Evolutionary conservation across 2,888 invertebrate genomes (phyloP).

Genomic region (Drosophila tanythrix): DNA sequence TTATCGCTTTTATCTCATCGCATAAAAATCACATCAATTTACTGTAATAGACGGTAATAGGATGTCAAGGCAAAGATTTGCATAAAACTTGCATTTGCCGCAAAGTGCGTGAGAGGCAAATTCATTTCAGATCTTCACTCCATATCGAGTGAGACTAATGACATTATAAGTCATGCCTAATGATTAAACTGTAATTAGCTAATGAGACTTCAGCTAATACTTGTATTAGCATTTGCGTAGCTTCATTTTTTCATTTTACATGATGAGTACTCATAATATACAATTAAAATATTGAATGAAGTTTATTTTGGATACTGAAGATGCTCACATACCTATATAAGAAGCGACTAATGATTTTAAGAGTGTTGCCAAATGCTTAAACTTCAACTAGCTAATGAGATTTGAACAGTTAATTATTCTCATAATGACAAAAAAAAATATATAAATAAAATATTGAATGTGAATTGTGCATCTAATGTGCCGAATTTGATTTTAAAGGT

Average conservation of each 20-base stretch:
- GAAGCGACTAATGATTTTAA: constrained; percentile 16
- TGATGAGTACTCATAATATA: background rate
- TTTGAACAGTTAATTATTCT: background rate
- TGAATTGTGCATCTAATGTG: too few relatives aligned
- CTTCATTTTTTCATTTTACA: background rate
- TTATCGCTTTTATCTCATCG: constrained; percentile 59
- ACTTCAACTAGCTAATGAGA: constrained; percentile 7
- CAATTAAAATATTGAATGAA: background rate
- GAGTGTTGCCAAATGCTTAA: constrained; percentile 11
- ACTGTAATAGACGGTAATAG: constrained; percentile 60
- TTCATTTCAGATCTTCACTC: background rate
- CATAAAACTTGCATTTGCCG: constrained; percentile 68
- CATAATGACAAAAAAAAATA: background rate
- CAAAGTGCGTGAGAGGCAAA: constrained; percentile 49
- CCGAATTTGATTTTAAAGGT: background rate
- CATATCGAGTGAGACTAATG: constrained; percentile 18
- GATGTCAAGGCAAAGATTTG: constrained; percentile 74
- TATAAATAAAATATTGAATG: background rate
- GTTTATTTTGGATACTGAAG: background rate
- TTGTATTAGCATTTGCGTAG: background rate
- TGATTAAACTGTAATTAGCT: constrained; percentile 13
- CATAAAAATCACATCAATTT: constrained; percentile 79
- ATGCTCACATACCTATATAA: background rate
- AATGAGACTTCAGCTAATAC: constrained; percentile 4
- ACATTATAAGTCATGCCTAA: constrained; percentile 13